Conservation (phyloP, 2,888 invertebrate genomes). For the Glyphotaelius pellucidus region DNA sequence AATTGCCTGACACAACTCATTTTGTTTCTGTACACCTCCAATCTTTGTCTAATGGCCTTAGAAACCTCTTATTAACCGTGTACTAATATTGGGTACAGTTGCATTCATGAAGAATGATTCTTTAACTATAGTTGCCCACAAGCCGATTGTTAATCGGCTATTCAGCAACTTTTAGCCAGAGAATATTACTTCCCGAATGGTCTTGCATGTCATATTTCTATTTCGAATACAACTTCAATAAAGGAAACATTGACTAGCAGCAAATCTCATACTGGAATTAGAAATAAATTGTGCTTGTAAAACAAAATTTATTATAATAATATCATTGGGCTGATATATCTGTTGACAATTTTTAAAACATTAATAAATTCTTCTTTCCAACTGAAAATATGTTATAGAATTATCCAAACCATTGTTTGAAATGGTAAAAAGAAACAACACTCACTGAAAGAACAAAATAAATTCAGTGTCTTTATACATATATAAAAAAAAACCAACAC, state of each 20-base stretch:
- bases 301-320: background rate
- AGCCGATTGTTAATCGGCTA: background rate
- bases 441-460: background rate
- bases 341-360: background rate
- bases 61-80: background rate
- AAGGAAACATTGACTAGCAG: background rate
- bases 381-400: background rate
- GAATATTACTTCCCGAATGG: background rate
- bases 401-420: background rate
- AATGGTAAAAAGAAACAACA: background rate
- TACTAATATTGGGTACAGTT: background rate
- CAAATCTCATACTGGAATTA: constrained; percentile 10
- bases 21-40: background rate
- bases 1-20: background rate
- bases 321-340: background rate
- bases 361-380: background rate
- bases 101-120: background rate
- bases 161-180: background rate
- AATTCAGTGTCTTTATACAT: background rate
- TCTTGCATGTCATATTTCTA: background rate
- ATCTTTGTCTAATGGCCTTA: background rate
- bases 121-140: background rate
- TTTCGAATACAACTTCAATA: background rate
- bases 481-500: background rate
- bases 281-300: constrained; percentile 4